Evolutionary conservation across 2,888 invertebrate species (phyloP).

Genomic region (Coremacera marginata): DNA sequence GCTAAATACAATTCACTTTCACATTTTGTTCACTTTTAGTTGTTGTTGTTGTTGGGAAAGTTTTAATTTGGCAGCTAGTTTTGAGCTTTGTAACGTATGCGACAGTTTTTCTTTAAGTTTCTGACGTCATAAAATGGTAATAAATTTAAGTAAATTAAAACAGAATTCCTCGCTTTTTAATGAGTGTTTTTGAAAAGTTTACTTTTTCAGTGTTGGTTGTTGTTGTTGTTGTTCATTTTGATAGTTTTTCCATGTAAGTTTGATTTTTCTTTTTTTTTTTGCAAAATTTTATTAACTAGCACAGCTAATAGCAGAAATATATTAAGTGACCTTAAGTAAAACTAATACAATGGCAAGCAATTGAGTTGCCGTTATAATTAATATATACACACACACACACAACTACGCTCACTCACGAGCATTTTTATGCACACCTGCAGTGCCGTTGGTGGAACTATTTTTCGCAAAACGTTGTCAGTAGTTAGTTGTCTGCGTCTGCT

Average conservation of each 20-base stretch:
- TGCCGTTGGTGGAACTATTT: neutral
- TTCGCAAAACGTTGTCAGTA: neutral
- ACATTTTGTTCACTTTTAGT: too few species aligned
- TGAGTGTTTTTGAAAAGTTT: neutral
- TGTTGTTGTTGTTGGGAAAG: too few species aligned
- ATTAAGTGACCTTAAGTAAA: slow-evolving; percentile 26
- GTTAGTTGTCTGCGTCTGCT: neutral
- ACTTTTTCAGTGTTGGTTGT: neutral
- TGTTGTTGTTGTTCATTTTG: slow-evolving; percentile 15
- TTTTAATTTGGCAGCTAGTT: too few species aligned
- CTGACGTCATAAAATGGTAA: too few species aligned
- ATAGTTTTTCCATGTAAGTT: slow-evolving; percentile 9
- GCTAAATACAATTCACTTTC: too few species aligned
- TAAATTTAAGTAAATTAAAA: too few species aligned
- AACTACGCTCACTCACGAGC: neutral
- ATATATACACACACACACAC: slow-evolving; percentile 17
- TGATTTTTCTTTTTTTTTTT: slow-evolving; percentile 17
- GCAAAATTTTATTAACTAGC: neutral
- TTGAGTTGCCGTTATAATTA: slow-evolving; percentile 24
- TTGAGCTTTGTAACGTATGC: too few species aligned
- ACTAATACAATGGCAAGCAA: neutral
- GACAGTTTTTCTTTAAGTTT: too few species aligned
- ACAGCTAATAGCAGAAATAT: neutral
- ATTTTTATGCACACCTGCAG: neutral
- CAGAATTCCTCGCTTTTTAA: neutral